Evolutionary conservation across 2,888 invertebrate genomes (phyloP).

Genomic region (Thymelicus acteon): DNA sequence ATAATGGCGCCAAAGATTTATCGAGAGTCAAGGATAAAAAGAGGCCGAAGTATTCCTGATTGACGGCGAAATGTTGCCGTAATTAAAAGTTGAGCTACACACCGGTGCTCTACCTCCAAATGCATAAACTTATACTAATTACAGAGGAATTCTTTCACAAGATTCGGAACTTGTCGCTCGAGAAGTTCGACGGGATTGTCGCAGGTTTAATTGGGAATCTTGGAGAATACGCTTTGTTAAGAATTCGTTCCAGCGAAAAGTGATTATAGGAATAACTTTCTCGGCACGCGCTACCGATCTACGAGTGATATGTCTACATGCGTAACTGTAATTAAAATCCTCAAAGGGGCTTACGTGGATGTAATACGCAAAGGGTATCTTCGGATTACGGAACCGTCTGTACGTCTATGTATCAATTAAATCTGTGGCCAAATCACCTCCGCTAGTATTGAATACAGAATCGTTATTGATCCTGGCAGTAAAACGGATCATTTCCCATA

Average conservation of each 20-base stretch:
- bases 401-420: conserved; percentile 42
- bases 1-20: conserved; percentile 51
- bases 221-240: conserved; percentile 77
- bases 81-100: conserved; percentile 76
- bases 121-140: conserved; percentile 84
- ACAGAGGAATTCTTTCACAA: conserved; percentile 79
- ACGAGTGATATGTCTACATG: conserved; percentile 35
- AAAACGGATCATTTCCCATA: conserved; percentile 45
- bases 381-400: conserved; percentile 43
- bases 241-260: conserved; percentile 59
- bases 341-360: conserved; percentile 55
- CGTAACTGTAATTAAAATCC: conserved; percentile 47
- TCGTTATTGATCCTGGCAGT: conserved; percentile 41
- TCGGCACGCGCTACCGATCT: conserved; percentile 42
- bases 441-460: conserved; percentile 45
- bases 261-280: conserved; percentile 37
- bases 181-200: conserved; percentile 75
- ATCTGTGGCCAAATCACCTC: conserved; percentile 36
- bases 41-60: conserved; percentile 54
- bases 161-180: conserved; percentile 73
- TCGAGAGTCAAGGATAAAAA: conserved; percentile 52
- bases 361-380: conserved; percentile 51
- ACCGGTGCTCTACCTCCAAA: conserved; percentile 56
- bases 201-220: conserved; percentile 82
- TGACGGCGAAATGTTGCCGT: conserved; percentile 59